Base-by-base conservation (phyloP, 2,113 vertebrate genomes). In the Xyliphius kryptos region DNA sequence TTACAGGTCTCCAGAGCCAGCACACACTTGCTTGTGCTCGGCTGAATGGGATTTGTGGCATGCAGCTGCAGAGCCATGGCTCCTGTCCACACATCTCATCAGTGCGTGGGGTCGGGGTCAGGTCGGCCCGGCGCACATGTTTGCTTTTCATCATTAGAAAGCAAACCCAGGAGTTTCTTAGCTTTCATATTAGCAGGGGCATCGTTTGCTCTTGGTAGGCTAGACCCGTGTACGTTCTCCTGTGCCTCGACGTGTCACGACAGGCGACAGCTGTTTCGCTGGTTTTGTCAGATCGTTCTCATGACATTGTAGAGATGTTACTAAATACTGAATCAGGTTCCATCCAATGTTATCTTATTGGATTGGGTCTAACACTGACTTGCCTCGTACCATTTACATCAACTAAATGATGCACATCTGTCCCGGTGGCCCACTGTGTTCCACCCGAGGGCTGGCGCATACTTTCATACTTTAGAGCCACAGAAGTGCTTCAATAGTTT, bases 101-200 rank as follows among this genome's bases (percentile, higher is more conserved):
- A 81, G 70, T 32, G 21, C 41, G 9, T 47, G 0, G 63, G 71
- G 77, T 75, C 75, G 73, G 71, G 81, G 83, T 86, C 81, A 82
- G 74, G 69, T 77, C 81, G 83, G 82, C 77, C 66, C 76, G 21
- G 63, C 70, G 73, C 76, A 73, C 71, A 9, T 85, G 85, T 86
- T 88, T 86, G 82, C 73, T 76, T 88, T 88, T 86, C 80, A 88
- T 89, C 82, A 81, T 81, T 80, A 83, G 84, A 85, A 81, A 77
- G 74, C 81, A 83, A 85, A 84, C 79, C 60, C 60, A 70, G 76
- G 68, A 71, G 74, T 72, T 74, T 82, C 70, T 78, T 74, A 76
- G 74, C 70, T 78, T 80, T 68, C 54, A 73, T 55, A 72, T 67
- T 76, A 77, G 75, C 49, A 21, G 70, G 46, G 74, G 73, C 66